Conservation (phyloP, 2,113 vertebrate genomes). For the Lagenorhynchus albirostris region DNA sequence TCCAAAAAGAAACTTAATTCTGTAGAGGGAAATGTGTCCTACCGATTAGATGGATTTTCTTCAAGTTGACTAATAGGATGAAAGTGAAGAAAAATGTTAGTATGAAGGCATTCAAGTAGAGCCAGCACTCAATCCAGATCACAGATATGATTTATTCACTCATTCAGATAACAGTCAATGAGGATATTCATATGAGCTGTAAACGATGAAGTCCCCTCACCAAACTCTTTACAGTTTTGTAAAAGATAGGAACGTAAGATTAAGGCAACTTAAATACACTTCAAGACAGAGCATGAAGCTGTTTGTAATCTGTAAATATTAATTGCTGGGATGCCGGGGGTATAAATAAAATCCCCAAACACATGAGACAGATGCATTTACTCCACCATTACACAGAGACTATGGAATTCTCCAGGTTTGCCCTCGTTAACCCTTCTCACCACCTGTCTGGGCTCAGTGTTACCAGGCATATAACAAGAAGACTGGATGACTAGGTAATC, state of each 20-base stretch:
- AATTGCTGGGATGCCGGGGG: background rate
- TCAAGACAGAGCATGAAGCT: background rate
- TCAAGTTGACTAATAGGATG: background rate
- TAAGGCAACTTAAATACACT: background rate
- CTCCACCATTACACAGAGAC: background rate
- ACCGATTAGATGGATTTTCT: background rate
- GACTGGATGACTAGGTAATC: background rate
- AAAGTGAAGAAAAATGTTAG: background rate
- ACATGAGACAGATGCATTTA: background rate
- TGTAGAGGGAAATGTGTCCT: background rate
- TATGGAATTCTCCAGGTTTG: background rate
- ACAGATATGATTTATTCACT: background rate
- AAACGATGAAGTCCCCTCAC: background rate
- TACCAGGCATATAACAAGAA: background rate
- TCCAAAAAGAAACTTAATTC: background rate
- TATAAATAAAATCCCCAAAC: background rate
- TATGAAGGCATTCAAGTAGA: background rate
- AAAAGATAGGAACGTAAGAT: background rate
- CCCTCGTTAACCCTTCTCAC: rapidly evolving
- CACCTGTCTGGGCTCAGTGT: no score
- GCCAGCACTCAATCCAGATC: background rate
- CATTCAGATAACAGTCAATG: background rate
- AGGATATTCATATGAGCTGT: no score
- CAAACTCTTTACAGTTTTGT: background rate
- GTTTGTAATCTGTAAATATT: background rate